phyloP scores from a whole-genome alignment of 2,113 vertebrate species.

The Phylloscopus whistleri region DNA sequence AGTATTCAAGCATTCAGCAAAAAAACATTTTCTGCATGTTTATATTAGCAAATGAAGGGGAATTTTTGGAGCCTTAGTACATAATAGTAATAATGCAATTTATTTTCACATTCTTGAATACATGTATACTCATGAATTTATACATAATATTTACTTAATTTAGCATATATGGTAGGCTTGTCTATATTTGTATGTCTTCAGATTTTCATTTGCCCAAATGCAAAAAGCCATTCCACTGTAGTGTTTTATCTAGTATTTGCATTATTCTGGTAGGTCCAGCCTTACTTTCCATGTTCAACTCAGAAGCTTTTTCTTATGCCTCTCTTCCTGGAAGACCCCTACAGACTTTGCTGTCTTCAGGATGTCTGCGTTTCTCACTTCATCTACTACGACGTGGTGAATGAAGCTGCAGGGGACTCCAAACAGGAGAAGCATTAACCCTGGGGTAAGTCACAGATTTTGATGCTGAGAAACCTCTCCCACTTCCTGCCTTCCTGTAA shows the following conservation, averaged over 20 bases:
- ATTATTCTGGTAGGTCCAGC: neutral
- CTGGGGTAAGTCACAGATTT: neutral
- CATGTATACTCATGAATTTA: neutral
- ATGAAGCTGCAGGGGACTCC: neutral
- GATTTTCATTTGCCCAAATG: neutral
- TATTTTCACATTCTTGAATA: neutral
- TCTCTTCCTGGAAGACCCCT: neutral
- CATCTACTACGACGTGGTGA: neutral
- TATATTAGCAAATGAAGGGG: neutral
- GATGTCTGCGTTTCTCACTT: neutral
- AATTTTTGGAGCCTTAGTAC: neutral
- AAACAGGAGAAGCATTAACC: neutral
- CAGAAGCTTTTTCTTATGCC: neutral
- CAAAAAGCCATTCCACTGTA: neutral
- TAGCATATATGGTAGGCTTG: neutral
- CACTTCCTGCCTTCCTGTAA: neutral
- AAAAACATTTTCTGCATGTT: neutral
- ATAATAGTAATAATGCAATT: neutral
- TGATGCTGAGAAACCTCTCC: neutral
- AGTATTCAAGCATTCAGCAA: neutral
- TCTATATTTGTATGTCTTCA: neutral
- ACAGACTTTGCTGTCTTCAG: neutral
- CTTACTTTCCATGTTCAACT: neutral
- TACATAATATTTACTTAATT: neutral
- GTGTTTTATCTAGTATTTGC: neutral